These are phyloP conservation scores for Lacanobia wlatinum DNA, from an alignment of 2,888 invertebrate species.

Conservation along the genomic window DNA sequence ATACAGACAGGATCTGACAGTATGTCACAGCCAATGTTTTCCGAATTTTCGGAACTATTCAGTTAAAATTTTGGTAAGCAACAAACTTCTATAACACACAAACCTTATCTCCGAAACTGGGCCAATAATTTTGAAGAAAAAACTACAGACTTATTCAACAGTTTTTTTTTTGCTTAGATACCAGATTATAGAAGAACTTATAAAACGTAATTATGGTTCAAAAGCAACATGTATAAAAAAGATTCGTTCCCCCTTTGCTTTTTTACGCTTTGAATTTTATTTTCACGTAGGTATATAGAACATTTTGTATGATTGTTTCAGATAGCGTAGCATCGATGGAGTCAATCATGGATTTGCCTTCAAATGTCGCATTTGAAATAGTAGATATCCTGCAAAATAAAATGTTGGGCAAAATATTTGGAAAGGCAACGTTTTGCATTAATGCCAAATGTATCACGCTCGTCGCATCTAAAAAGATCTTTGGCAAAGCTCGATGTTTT, in stretches of 20 bases:
- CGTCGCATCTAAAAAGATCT: slow-evolving; percentile 79
- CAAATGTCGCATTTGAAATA: slow-evolving; percentile 83
- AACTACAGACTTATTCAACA: no score
- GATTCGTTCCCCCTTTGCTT: no score
- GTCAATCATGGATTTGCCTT: slow-evolving; percentile 85
- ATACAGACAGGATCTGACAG: no score
- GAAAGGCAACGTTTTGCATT: slow-evolving; percentile 85
- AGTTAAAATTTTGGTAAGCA: no score
- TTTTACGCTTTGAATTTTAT: background rate
- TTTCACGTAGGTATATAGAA: background rate
- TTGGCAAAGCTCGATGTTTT: slow-evolving; percentile 81
- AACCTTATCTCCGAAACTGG: no score
- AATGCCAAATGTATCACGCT: slow-evolving; percentile 83
- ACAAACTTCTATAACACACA: no score
- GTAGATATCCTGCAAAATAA: slow-evolving; percentile 86
- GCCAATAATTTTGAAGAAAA: no score
- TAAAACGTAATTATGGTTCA: no score
- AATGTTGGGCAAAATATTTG: slow-evolving; percentile 84
- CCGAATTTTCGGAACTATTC: no score
- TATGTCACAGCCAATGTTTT: background rate
- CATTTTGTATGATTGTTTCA: slow-evolving; percentile 69
- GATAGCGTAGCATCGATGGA: slow-evolving; percentile 84
- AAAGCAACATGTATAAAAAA: background rate
- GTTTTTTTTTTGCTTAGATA: no score
- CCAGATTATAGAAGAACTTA: no score